Percentiles rank a stretch among this genome's conserved stretches.
Conservation (phyloP, 2,113 vertebrate genomes). For the Microcebus griseorufus region DNA sequence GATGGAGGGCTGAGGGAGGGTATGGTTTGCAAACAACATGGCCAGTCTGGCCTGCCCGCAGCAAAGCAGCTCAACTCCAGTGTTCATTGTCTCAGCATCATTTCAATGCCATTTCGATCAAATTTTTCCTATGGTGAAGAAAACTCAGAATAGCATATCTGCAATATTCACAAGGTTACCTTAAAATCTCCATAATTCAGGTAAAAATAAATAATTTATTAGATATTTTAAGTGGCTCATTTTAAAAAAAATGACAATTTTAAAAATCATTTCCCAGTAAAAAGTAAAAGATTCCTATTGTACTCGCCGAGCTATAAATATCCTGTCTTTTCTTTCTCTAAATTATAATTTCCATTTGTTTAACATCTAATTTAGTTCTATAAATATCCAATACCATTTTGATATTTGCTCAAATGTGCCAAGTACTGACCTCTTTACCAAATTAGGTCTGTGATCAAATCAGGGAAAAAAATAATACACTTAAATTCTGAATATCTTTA, state of each 20-base stretch:
- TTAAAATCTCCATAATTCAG: background rate
- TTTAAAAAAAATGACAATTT: slow-evolving; percentile 5
- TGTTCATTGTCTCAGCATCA: background rate
- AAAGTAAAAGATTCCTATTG: slow-evolving; percentile 33
- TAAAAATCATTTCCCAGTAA: background rate
- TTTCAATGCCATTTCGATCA: background rate
- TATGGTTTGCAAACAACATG: background rate
- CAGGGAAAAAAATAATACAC: slow-evolving; percentile 41
- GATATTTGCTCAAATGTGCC: slow-evolving; percentile 71
- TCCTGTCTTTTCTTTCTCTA: slow-evolving; percentile 57
- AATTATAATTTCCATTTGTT: slow-evolving; percentile 75
- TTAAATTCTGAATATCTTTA: slow-evolving; percentile 52
- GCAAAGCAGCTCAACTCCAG: background rate
- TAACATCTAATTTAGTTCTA: slow-evolving; percentile 71
- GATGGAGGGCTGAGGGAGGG: background rate
- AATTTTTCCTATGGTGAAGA: background rate
- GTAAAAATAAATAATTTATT: slow-evolving; percentile 19
- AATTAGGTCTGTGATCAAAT: slow-evolving; percentile 67
- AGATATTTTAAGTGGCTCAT: background rate
- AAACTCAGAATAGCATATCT: background rate
- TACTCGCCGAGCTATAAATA: slow-evolving; percentile 53
- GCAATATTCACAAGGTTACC: background rate
- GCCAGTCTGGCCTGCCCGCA: background rate
- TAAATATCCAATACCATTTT: slow-evolving; percentile 72
- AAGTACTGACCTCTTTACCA: slow-evolving; percentile 73